Base-by-base conservation (phyloP, 2,113 vertebrate genomes). In the Corydoras maculifer region DNA sequence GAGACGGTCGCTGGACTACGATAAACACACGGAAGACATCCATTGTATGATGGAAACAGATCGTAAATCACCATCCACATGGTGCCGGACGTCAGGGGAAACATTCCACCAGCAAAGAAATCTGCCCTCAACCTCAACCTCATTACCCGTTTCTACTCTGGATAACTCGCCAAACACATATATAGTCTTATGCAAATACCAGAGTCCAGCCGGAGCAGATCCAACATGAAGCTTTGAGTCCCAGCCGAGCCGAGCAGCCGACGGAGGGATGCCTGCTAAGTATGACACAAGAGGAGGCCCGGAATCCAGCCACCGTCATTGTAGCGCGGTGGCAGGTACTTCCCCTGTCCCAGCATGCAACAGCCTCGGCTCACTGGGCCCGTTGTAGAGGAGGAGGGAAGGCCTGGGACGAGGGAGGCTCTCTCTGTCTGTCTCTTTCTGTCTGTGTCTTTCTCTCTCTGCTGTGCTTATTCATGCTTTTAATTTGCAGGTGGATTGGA, bases 11-110 rank as follows among this genome's bases (percentile, higher is more conserved):
- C 90, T 81, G 85, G 86, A 86, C 87, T 88, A 90, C 91, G 89
- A 86, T 88, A 87, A 86, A 88, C 93, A 94, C 91, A 93, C 94
- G 94, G 91, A 93, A 93, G 85, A 84, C 87, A 88, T 94, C 93
- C 95, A 91, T 89, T 59, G 35, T 43, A 25, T 29, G 79, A 75
- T 86, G 86, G 84, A 86, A 85, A 88, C 76, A 87, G 87, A 88
- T 90, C 84, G 79, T 88, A 90, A 92, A 91, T 89, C 89, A 92
- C 86, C 82, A 79, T 81, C 85, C 84, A 85, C 83, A 83, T 81
- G 85, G 82, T 84, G 73, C 80, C 35, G 55, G 32, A n/a, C n/a
- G 30, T 54, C 60, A 60, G 25, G 2, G 58, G 31, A 43, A 43
- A 43, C 35, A 43, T 43, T 43, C 35, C 35, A 43, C 4, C 35